Evolutionary conservation across 2,888 invertebrate genomes (phyloP).

Genomic region (Gonocerus acuteangulatus): DNA sequence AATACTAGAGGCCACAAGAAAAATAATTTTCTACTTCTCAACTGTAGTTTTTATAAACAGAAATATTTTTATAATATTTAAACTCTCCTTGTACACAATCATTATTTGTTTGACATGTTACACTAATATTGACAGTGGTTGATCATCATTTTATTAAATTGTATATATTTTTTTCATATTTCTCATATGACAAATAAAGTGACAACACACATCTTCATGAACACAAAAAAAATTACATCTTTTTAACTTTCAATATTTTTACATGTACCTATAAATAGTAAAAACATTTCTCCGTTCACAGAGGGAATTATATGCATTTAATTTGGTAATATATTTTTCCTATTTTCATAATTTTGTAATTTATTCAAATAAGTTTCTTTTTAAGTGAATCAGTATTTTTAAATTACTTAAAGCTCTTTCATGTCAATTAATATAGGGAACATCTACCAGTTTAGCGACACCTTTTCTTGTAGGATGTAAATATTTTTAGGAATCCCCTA

Average conservation of each 20-base stretch:
- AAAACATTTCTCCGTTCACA: neutral
- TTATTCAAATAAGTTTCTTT: slow-evolving; percentile 11
- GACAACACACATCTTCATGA: no score
- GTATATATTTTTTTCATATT: no score
- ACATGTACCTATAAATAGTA: no score
- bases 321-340: slow-evolving; percentile 23
- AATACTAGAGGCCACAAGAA: neutral
- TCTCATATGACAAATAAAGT: no score
- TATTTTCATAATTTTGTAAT: slow-evolving; percentile 1
- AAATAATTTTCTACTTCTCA: neutral
- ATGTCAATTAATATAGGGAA: slow-evolving; percentile 39
- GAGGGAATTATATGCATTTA: slow-evolving; percentile 15
- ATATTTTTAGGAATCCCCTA: slow-evolving; percentile 3
- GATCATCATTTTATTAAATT: no score
- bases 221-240: no score
- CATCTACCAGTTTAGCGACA: slow-evolving; percentile 26
- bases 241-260: no score
- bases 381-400: slow-evolving; percentile 15
- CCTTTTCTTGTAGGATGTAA: slow-evolving; percentile 10
- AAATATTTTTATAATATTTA: neutral
- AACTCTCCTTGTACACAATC: no score
- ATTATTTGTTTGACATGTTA: no score
- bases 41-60: neutral
- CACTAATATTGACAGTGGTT: no score
- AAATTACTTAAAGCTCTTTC: slow-evolving; percentile 30